Evolutionary conservation across 2,888 invertebrate genomes (phyloP).

Genomic region (Clunio marinus): DNA sequence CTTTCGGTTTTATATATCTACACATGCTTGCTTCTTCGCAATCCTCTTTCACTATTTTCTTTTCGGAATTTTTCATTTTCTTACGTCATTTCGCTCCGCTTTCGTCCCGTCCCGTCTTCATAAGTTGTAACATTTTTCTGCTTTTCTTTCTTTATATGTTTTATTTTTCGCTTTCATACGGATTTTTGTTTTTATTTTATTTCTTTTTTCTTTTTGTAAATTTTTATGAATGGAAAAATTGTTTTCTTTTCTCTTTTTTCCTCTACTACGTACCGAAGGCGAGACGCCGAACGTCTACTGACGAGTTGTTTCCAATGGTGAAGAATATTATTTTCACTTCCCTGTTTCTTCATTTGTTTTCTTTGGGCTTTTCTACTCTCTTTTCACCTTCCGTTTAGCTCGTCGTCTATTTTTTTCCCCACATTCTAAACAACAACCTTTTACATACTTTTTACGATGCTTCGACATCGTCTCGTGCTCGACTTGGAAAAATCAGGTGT

Average conservation of each 20-base stretch:
- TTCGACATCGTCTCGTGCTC: background rate
- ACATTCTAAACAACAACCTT: conserved; percentile 36
- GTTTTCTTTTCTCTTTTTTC: conserved; percentile 12
- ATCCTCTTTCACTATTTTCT: conserved; percentile 18
- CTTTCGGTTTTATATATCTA: conserved; percentile 14
- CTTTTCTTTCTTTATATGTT: conserved; percentile 27
- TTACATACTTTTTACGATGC: background rate
- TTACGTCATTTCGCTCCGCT: background rate
- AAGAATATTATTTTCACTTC: conserved; percentile 38
- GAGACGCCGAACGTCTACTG: conserved; percentile 37
- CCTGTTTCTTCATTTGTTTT: conserved; percentile 22
- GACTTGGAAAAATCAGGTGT: conserved; percentile 36
- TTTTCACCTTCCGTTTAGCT: conserved; percentile 39
- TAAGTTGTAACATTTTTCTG: conserved; percentile 26
- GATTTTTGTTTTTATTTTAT: conserved; percentile 28
- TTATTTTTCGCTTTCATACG: conserved; percentile 2
- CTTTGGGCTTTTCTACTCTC: conserved; percentile 17
- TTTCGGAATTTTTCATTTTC: conserved; percentile 36
- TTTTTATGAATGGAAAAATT: conserved; percentile 38
- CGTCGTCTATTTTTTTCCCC: conserved; percentile 31
- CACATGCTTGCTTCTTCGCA: conserved; percentile 2
- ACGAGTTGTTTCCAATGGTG: background rate
- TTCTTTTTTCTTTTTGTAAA: conserved; percentile 29
- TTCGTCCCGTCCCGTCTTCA: no score
- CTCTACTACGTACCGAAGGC: conserved; percentile 22